These are phyloP conservation scores for Nyctibius grandis DNA, from an alignment of 2,797 vertebrate genomes.

Conservation along the genomic window DNA sequence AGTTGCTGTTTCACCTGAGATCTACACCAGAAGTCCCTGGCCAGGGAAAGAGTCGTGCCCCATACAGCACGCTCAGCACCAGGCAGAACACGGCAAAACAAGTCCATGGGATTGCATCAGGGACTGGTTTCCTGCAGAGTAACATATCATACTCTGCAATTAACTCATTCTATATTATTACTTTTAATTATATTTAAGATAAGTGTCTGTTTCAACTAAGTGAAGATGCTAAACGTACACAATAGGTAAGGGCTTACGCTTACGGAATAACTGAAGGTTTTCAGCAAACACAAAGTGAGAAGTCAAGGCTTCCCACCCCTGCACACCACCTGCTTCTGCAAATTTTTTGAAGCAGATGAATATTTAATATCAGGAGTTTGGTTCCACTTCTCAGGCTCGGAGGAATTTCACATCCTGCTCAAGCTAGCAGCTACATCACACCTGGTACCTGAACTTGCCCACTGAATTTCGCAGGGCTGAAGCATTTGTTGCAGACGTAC, in stretches of 20 bases:
- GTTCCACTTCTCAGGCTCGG: neutral
- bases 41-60: fast-evolving
- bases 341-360: neutral
- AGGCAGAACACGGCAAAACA: fast-evolving
- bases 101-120: fast-evolving
- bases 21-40: fast-evolving
- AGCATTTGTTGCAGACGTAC: neutral
- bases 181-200: neutral
- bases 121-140: neutral
- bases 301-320: neutral
- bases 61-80: neutral
- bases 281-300: neutral
- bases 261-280: fast-evolving
- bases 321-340: neutral
- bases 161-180: fast-evolving
- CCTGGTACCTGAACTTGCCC: neutral
- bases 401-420: neutral
- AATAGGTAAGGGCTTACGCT: neutral
- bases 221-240: fast-evolving
- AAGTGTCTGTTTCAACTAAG: neutral
- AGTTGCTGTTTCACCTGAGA: fast-evolving
- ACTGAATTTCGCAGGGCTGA: too few species aligned
- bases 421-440: neutral
- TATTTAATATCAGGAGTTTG: neutral
- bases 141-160: neutral